phyloP scores from a whole-genome alignment of 2,888 invertebrate species.

The Nymphalis polychloros region DNA sequence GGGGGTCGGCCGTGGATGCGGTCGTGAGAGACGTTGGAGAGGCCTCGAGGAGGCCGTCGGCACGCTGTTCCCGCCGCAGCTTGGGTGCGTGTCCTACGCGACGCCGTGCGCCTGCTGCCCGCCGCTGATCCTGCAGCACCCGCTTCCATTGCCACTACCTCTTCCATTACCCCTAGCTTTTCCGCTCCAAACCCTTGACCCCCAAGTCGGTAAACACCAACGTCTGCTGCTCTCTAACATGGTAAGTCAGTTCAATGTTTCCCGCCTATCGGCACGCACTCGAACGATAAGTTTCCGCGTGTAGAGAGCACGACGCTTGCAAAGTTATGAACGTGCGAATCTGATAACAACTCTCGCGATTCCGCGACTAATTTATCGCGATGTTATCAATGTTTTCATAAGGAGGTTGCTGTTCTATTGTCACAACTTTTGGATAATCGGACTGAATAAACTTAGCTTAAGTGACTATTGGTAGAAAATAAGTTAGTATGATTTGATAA shows the following conservation, averaged over 20 bases:
- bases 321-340: conserved; percentile 63
- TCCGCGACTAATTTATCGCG: conserved; percentile 56
- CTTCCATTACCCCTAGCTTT: conserved; percentile 75
- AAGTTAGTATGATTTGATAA: not conserved
- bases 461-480: not conserved
- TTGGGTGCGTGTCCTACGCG: conserved; percentile 81
- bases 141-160: conserved; percentile 71
- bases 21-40: conserved; percentile 76
- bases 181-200: conserved; percentile 76
- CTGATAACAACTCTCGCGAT: conserved; percentile 68
- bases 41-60: conserved; percentile 81
- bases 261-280: conserved; percentile 50
- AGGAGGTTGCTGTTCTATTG: conserved; percentile 48
- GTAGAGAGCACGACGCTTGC: conserved; percentile 51
- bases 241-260: conserved; percentile 63
- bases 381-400: conserved; percentile 56
- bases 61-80: conserved; percentile 82
- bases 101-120: conserved; percentile 79
- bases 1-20: conserved; percentile 77
- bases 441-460: conserved; percentile 60
- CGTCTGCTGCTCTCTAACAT: conserved; percentile 81
- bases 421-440: conserved; percentile 49
- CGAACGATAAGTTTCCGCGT: conserved; percentile 54
- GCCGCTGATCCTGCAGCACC: conserved; percentile 76
- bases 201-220: conserved; percentile 78